These are phyloP conservation scores for Chanos chanos DNA, from an alignment of 2,797 vertebrate species.

Conservation along the genomic window DNA sequence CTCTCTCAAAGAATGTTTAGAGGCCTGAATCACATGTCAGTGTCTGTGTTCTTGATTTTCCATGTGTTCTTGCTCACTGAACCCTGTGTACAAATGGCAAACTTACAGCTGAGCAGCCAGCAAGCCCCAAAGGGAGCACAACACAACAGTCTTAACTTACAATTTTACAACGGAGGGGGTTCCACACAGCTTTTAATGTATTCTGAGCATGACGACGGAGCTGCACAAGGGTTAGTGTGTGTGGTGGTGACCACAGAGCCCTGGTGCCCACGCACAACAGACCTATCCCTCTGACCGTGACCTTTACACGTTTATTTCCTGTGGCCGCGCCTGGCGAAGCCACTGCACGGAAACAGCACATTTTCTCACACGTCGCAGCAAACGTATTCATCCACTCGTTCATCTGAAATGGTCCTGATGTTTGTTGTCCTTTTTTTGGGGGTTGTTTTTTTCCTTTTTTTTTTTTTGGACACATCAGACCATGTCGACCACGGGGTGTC, in stretches of 20 bases:
- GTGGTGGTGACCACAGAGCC: not conserved
- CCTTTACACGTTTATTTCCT: not conserved
- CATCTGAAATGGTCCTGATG: too few relatives aligned
- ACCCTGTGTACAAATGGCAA: not conserved
- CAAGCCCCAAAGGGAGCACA: not conserved
- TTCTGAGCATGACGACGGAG: constrained; percentile 16
- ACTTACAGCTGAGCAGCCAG: not conserved
- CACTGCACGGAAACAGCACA: too few relatives aligned
- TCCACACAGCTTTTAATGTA: constrained; percentile 21
- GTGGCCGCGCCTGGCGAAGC: too few relatives aligned
- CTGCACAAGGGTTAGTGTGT: constrained; percentile 24
- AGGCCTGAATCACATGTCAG: too few relatives aligned
- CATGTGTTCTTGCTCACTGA: not conserved
- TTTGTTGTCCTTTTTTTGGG: too few relatives aligned
- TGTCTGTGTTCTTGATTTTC: not conserved
- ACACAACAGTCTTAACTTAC: not conserved
- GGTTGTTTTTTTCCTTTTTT: too few relatives aligned
- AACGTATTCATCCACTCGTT: too few relatives aligned
- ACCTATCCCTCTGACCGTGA: not conserved
- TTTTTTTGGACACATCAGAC: too few relatives aligned
- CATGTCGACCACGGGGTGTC: too few relatives aligned
- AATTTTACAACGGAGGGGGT: not conserved
- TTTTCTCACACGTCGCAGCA: too few relatives aligned
- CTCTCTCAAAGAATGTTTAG: too few relatives aligned
- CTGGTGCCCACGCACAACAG: not conserved